Evolutionary conservation across 2,113 vertebrate species (phyloP).

Genomic region (Gobius niger): DNA sequence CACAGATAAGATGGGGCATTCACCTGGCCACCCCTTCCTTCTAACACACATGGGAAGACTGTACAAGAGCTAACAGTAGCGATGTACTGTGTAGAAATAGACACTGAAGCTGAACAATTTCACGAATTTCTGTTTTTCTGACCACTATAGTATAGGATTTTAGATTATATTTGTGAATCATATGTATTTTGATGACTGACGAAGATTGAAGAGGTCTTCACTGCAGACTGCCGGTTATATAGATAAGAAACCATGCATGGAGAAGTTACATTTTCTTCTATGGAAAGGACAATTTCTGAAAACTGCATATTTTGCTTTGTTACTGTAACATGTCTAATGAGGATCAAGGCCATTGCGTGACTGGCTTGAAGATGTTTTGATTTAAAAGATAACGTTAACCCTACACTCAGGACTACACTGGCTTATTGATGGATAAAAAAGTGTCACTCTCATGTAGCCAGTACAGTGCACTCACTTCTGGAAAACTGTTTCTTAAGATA

Average conservation of each 20-base stretch:
- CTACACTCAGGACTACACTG: slow-evolving; percentile 11
- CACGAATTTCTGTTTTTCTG: no score
- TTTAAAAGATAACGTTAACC: neutral
- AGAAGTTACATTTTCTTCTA: no score
- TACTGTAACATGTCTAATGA: no score
- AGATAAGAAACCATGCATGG: no score
- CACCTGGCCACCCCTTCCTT: slow-evolving; percentile 39
- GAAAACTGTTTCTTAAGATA: slow-evolving; percentile 34
- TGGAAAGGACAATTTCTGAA: no score
- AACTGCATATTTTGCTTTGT: no score
- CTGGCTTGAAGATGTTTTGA: slow-evolving; percentile 26
- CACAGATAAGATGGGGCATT: slow-evolving; percentile 65
- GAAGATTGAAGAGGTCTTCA: no score
- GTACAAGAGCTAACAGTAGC: slow-evolving; percentile 13
- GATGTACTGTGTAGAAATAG: slow-evolving; percentile 6
- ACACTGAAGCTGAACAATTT: neutral
- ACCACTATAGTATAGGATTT: no score
- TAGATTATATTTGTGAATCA: no score
- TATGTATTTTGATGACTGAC: no score
- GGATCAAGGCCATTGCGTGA: slow-evolving; percentile 18
- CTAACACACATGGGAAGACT: slow-evolving; percentile 27
- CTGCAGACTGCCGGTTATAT: no score
- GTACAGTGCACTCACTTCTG: neutral
- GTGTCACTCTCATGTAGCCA: neutral
- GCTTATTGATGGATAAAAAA: slow-evolving; percentile 22